phyloP scores from a whole-genome alignment of 2,113 vertebrate genomes.

The Tyrannus savana region DNA sequence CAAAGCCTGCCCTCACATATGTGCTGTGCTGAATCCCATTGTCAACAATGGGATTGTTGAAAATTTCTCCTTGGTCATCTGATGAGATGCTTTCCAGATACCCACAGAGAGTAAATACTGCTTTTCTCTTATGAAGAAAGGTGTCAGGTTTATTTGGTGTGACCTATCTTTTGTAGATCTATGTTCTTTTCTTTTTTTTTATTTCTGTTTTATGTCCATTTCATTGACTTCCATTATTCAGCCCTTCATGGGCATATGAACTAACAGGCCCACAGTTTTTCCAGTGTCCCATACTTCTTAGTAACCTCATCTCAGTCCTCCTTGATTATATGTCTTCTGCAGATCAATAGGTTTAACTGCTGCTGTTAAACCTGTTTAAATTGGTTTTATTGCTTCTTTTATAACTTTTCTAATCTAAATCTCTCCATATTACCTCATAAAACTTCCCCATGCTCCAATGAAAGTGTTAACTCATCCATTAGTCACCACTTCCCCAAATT shows the following conservation, averaged over 20 bases:
- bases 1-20: neutral
- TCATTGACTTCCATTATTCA: neutral
- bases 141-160: neutral
- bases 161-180: neutral
- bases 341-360: neutral
- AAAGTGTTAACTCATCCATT: neutral
- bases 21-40: neutral
- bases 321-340: neutral
- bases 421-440: neutral
- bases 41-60: neutral
- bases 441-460: neutral
- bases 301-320: neutral
- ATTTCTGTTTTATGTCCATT: neutral
- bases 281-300: neutral
- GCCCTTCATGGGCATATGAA: neutral
- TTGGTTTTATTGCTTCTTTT: neutral
- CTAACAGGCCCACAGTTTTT: neutral
- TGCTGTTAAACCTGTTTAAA: neutral
- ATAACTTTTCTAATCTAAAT: neutral
- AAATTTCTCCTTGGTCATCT: neutral
- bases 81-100: neutral
- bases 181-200: neutral
- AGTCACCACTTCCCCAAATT: neutral
- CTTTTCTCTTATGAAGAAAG: neutral
- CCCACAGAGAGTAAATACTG: neutral